Percentiles rank a stretch among this genome's conserved stretches.
These are phyloP conservation scores for Chloroceryle inda DNA, from an alignment of 2,797 vertebrate genomes.

Conservation along the genomic window DNA sequence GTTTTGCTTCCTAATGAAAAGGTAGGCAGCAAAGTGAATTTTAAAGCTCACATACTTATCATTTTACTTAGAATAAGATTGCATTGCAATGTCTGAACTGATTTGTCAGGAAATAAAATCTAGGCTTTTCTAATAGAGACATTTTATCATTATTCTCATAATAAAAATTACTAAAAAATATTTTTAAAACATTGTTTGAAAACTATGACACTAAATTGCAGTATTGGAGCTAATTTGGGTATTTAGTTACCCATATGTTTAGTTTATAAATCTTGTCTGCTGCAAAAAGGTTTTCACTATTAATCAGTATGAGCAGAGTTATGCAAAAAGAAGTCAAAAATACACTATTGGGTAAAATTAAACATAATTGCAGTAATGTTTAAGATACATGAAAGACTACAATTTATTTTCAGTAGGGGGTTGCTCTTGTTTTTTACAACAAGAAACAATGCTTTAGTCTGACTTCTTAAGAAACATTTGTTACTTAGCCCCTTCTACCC, in stretches of 20 bases:
- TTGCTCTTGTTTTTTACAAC: not conserved
- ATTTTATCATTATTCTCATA: slow-evolving; percentile 29
- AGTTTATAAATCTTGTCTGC: not conserved
- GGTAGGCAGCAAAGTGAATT: not conserved
- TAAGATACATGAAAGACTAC: not conserved
- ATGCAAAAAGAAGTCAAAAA: not conserved
- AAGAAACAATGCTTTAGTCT: not conserved
- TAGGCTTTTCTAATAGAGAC: slow-evolving; percentile 27
- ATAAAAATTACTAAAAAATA: slow-evolving; percentile 5
- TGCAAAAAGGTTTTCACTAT: not conserved
- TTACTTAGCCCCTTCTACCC: fast-evolving
- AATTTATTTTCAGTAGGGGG: not conserved
- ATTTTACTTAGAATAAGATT: not conserved
- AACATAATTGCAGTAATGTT: not conserved
- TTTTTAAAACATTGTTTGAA: slow-evolving; percentile 31
- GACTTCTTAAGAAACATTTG: not conserved
- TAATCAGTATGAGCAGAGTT: not conserved
- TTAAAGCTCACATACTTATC: not conserved
- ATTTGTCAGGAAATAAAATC: not conserved
- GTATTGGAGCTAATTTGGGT: not conserved
- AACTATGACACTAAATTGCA: slow-evolving; percentile 2
- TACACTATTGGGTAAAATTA: not conserved
- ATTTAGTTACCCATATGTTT: not conserved
- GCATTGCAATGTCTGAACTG: not conserved
- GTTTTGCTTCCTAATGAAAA: not conserved